A percentile compares a stretch with the other conserved stretches of the same genome.
phyloP scores from a whole-genome alignment of 2,797 vertebrate species.

The Falco peregrinus region DNA sequence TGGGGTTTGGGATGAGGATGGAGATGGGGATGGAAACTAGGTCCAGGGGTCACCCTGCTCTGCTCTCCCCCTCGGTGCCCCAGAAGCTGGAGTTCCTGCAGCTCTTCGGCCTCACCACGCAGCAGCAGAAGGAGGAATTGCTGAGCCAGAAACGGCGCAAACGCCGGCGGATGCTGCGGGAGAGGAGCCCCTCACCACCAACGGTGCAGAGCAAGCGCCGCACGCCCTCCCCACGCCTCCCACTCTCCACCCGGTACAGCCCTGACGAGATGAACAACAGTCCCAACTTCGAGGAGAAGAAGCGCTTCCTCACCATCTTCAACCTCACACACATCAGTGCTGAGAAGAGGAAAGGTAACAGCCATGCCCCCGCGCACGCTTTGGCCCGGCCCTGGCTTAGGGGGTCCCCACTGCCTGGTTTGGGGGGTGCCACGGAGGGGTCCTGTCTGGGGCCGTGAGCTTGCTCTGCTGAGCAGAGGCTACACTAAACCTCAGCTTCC shows the following conservation, averaged over 20 bases:
- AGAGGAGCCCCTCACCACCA: constrained; percentile 91
- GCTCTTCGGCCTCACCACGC: constrained; percentile 90
- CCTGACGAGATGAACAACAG: constrained; percentile 95
- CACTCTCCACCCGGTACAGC: constrained; percentile 92
- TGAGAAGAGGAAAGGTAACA: constrained; percentile 90
- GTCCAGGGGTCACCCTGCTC: background rate
- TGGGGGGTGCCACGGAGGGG: background rate
- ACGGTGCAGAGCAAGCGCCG: constrained; percentile 87
- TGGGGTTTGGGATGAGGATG: background rate
- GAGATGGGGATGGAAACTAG: too few relatives aligned
- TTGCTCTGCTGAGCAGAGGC: constrained; percentile 48
- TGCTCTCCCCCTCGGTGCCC: background rate
- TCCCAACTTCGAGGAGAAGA: constrained; percentile 96
- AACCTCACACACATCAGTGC: constrained; percentile 92
- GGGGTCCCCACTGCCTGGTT: background rate
- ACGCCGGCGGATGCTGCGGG: constrained; percentile 91
- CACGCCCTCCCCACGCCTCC: constrained; percentile 79
- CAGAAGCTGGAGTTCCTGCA: constrained; percentile 96
- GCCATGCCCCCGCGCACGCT: background rate
- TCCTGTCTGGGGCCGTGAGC: background rate
- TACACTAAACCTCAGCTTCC: constrained; percentile 69
- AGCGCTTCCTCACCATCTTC: constrained; percentile 94
- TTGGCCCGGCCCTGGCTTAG: rapidly evolving
- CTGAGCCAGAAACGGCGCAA: constrained; percentile 92
- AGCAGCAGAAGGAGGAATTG: constrained; percentile 87